Conservation (phyloP, 1,140 invertebrate genomes). For the Magallana angulata region DNA sequence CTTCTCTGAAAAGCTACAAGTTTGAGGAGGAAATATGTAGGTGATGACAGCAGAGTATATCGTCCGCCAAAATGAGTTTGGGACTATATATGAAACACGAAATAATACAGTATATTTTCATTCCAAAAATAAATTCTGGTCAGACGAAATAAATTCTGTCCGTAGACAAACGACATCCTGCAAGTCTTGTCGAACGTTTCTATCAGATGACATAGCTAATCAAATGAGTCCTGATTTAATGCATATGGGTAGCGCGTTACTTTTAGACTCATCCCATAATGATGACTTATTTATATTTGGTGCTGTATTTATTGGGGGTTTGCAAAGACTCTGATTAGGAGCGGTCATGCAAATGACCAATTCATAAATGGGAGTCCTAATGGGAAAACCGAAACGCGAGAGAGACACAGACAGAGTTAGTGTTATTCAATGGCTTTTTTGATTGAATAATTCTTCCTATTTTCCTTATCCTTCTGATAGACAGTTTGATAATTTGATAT, state of each 20-base stretch:
- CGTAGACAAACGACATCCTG: slow-evolving; percentile 16
- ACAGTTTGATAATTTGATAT: slow-evolving; percentile 32
- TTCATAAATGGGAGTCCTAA: slow-evolving; percentile 22
- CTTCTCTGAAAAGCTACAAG: not conserved
- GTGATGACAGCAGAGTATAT: too few relatives aligned
- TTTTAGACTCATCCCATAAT: slow-evolving; percentile 4
- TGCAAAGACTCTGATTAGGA: not conserved
- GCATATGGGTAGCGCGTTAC: slow-evolving; percentile 11
- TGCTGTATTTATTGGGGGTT: slow-evolving; percentile 31
- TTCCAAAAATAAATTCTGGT: slow-evolving; percentile 30
- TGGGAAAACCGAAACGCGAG: slow-evolving; percentile 28
- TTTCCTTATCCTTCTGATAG: not conserved
- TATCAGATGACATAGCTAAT: slow-evolving; percentile 30
- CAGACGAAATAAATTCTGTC: slow-evolving; percentile 27
- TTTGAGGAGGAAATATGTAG: too few relatives aligned
- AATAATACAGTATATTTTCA: not conserved
- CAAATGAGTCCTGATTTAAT: slow-evolving; percentile 42
- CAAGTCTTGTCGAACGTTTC: not conserved
- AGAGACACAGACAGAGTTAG: slow-evolving; percentile 30
- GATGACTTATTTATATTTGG: slow-evolving; percentile 35
- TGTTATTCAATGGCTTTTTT: slow-evolving; percentile 31
- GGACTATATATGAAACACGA: too few relatives aligned
- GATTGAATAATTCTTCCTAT: slow-evolving; percentile 38
- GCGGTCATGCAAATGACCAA: slow-evolving; percentile 45
- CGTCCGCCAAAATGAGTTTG: too few relatives aligned